Evolutionary conservation across 2,888 invertebrate genomes (phyloP).

Genomic region (Caenorhabditis becei): DNA sequence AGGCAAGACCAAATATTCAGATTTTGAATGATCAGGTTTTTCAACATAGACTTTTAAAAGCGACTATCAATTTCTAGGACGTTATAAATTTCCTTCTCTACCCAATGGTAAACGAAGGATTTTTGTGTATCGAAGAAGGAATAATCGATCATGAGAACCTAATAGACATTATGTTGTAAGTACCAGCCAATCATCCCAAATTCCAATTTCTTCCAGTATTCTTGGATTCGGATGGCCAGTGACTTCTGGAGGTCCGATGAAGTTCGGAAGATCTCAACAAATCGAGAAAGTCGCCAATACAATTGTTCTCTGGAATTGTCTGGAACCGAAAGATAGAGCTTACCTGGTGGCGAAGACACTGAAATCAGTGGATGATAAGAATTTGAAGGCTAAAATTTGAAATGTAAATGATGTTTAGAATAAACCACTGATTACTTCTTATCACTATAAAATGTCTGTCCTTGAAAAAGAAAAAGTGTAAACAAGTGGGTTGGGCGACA

Average conservation of each 20-base stretch:
- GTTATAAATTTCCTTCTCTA: conserved; percentile 68
- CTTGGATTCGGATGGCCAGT: conserved; percentile 75
- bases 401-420: too few species aligned
- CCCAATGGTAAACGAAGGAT: conserved; percentile 76
- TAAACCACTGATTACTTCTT: too few species aligned
- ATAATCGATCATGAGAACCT: conserved; percentile 68
- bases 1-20: conserved; percentile 41
- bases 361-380: conserved; percentile 5
- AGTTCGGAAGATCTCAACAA: conserved; percentile 57
- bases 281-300: conserved; percentile 57
- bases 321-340: conserved; percentile 53
- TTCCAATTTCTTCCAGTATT: conserved; percentile 70
- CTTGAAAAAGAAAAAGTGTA: too few species aligned
- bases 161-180: conserved; percentile 75
- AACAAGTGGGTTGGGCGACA: too few species aligned
- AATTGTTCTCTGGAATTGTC: conserved; percentile 41
- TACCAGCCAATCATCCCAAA: neutral
- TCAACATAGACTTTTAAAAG: neutral
- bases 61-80: conserved; percentile 65
- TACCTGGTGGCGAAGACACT: conserved; percentile 42
- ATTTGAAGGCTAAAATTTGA: conserved; percentile 1
- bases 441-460: too few species aligned
- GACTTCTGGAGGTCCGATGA: conserved; percentile 72
- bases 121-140: conserved; percentile 71
- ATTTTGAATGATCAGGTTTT: conserved; percentile 48